phyloP scores from a whole-genome alignment of 1,140 invertebrate genomes.

The Sycobia sp. region DNA sequence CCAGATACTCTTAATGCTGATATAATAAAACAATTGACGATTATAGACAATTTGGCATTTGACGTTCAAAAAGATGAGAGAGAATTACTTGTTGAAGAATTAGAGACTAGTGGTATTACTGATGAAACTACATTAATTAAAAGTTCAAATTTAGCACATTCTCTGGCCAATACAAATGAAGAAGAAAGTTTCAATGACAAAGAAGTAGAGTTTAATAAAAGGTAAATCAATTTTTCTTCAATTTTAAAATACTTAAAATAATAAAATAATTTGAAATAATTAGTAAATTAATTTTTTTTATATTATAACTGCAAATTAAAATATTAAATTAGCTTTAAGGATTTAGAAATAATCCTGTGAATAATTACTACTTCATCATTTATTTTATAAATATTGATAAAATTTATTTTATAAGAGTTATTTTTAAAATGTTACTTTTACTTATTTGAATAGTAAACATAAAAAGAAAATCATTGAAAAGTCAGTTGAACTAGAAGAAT shows the following conservation, averaged over 20 bases:
- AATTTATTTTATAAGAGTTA: too few relatives aligned
- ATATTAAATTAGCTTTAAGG: too few relatives aligned
- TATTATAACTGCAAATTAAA: too few relatives aligned
- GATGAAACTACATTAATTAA: slow-evolving; percentile 1
- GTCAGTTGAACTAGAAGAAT: slow-evolving; percentile 12
- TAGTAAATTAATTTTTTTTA: too few relatives aligned
- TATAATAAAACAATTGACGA: neutral
- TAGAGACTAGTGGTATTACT: slow-evolving; percentile 12
- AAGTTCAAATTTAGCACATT: neutral
- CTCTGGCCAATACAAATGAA: neutral
- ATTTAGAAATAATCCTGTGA: too few relatives aligned
- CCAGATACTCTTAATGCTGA: neutral
- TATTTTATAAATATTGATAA: too few relatives aligned
- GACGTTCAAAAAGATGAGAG: neutral
- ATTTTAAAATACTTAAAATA: neutral
- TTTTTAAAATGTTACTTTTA: neutral
- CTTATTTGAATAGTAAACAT: neutral
- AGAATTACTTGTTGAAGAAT: slow-evolving; percentile 16
- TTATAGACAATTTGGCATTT: too few relatives aligned
- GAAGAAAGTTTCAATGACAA: neutral
- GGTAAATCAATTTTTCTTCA: slow-evolving; percentile 23
- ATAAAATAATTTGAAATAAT: neutral
- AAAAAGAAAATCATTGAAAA: too few relatives aligned
- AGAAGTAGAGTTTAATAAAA: neutral
- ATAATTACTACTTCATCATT: too few relatives aligned